Conservation (phyloP, 1,140 invertebrate genomes). For the Drosophila subpulchrella region DNA sequence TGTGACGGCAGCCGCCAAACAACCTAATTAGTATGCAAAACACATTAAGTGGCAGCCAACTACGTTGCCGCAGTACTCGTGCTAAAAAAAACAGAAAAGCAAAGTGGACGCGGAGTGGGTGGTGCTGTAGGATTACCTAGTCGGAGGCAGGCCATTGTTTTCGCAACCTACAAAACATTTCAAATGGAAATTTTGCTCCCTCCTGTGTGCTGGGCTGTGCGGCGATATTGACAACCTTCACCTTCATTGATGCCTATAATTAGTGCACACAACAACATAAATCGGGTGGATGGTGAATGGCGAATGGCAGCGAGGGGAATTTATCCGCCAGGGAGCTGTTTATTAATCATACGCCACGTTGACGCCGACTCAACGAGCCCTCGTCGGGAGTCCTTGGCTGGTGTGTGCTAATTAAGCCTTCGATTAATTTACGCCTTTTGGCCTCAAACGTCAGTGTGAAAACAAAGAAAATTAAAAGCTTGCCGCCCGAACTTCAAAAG, state of each 20-base stretch:
- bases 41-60: conserved; percentile 76
- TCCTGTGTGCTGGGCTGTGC: conserved; percentile 16
- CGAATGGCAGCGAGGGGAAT: conserved; percentile 3
- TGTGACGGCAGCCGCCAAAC: conserved; percentile 67
- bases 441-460: conserved; percentile 77
- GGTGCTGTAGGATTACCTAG: conserved; percentile 2
- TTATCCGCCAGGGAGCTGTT: conserved; percentile 64
- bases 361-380: conserved; percentile 48
- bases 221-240: conserved; percentile 79
- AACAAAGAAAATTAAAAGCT: conserved; percentile 83
- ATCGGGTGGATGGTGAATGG: conserved; percentile 5
- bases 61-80: conserved; percentile 68
- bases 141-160: conserved; percentile 48
- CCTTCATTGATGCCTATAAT: conserved; percentile 78
- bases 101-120: conserved; percentile 1
- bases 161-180: conserved; percentile 69
- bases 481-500: conserved; percentile 78
- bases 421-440: conserved; percentile 83
- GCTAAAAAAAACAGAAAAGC: background rate
- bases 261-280: conserved; percentile 54
- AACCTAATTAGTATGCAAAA: conserved; percentile 82
- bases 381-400: conserved; percentile 28
- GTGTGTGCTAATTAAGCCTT: conserved; percentile 81
- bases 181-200: conserved; percentile 61
- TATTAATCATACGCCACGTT: conserved; percentile 81